phyloP scores from a whole-genome alignment of 2,113 vertebrate species.

The Pleuronectes platessa region DNA sequence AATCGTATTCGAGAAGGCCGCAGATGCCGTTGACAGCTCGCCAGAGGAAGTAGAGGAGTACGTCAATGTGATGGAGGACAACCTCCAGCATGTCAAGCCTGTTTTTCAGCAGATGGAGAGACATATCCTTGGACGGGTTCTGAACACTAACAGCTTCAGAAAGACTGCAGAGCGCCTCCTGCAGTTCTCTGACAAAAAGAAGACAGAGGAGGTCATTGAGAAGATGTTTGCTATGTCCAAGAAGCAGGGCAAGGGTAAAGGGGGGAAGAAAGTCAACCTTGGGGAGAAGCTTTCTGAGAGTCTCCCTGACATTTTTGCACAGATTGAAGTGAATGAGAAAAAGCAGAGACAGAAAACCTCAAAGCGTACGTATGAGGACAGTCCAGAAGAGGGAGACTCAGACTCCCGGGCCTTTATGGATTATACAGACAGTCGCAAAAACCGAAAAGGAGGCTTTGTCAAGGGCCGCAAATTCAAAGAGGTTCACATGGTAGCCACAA shows the following conservation, averaged over 20 bases:
- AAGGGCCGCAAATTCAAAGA: constrained; percentile 83
- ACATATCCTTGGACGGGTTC: constrained; percentile 90
- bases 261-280: constrained; percentile 81
- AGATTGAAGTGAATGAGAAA: constrained; percentile 92
- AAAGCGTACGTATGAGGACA: constrained; percentile 88
- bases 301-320: constrained; percentile 93
- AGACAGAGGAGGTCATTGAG: constrained; percentile 89
- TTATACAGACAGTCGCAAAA: constrained; percentile 87
- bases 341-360: constrained; percentile 89
- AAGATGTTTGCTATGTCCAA: constrained; percentile 90
- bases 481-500: constrained; percentile 78
- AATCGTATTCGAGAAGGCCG: constrained; percentile 88
- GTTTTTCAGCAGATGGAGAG: constrained; percentile 96
- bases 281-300: constrained; percentile 88
- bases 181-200: constrained; percentile 92
- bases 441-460: constrained; percentile 76
- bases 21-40: constrained; percentile 63
- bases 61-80: constrained; percentile 86
- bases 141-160: constrained; percentile 89
- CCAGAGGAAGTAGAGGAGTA: constrained; percentile 90
- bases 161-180: constrained; percentile 92
- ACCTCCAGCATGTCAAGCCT: constrained; percentile 91
- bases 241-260: constrained; percentile 84
- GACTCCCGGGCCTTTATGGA: constrained; percentile 92
- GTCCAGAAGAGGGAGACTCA: constrained; percentile 87